phyloP scores from a whole-genome alignment of 2,888 invertebrate genomes.

The Amiota communis region DNA sequence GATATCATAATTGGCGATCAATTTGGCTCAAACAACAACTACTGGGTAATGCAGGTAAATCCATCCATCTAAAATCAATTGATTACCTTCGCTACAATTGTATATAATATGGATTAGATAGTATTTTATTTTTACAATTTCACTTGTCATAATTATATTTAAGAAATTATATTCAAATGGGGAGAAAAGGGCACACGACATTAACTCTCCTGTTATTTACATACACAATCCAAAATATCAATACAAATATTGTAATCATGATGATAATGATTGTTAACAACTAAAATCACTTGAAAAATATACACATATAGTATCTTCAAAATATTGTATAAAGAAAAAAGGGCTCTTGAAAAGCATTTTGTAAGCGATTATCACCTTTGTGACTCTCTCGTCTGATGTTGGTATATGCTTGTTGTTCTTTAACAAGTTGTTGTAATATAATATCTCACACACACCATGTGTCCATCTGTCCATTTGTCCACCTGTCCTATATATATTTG shows the following conservation, averaged over 20 bases:
- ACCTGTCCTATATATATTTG: conserved; percentile 48
- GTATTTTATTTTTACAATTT: not conserved
- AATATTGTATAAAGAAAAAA: not conserved
- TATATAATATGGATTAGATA: not conserved
- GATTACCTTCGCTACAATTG: not conserved
- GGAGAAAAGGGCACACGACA: not conserved
- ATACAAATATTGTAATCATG: not conserved
- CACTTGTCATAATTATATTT: not conserved
- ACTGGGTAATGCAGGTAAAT: conserved; percentile 74
- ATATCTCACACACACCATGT: not conserved
- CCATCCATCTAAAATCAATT: not conserved
- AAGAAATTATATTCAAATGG: not conserved
- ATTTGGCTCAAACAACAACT: conserved; percentile 73
- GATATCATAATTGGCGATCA: conserved; percentile 74
- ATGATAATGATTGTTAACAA: conserved; percentile 20
- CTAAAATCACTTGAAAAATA: not conserved
- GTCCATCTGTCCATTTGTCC: not conserved
- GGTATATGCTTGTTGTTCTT: conserved; percentile 15
- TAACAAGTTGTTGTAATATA: not conserved
- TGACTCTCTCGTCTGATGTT: not conserved
- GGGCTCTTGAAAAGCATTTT: conserved; percentile 15
- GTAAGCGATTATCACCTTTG: conserved; percentile 38
- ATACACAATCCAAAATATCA: not conserved
- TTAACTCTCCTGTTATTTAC: not conserved
- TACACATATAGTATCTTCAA: not conserved